Conservation (phyloP, 2,888 invertebrate genomes). For the Parnassius apollo region DNA sequence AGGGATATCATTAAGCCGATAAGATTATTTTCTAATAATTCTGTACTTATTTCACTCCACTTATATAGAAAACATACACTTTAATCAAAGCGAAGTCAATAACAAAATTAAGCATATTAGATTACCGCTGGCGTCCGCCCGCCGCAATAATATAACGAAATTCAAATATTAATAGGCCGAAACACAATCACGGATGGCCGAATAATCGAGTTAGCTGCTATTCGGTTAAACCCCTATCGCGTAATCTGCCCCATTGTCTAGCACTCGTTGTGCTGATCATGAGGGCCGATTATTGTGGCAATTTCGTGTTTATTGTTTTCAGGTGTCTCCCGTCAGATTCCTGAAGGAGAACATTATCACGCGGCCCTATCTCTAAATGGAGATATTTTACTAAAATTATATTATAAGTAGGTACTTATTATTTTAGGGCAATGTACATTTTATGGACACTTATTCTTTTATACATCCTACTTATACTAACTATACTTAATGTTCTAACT, state of each 20-base stretch:
- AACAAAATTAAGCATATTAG: constrained; percentile 61
- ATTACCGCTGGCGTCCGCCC: constrained; percentile 63
- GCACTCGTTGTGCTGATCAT: constrained; percentile 71
- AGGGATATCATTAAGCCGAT: too few species aligned
- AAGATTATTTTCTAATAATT: too few species aligned
- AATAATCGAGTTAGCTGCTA: constrained; percentile 80
- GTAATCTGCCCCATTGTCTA: constrained; percentile 77
- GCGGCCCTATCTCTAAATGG: constrained; percentile 47
- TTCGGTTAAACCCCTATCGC: constrained; percentile 78
- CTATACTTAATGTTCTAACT: too few species aligned
- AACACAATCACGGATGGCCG: constrained; percentile 79
- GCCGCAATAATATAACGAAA: constrained; percentile 78
- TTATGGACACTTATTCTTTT: too few species aligned
- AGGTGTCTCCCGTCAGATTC: constrained; percentile 64
- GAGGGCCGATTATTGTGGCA: constrained; percentile 78
- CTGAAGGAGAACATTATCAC: constrained; percentile 56
- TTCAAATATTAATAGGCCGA: constrained; percentile 79
- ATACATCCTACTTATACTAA: too few species aligned
- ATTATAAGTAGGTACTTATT: constrained; percentile 40
- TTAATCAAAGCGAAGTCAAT: constrained; percentile 64
- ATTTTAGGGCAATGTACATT: constrained; percentile 5
- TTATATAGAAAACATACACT: constrained; percentile 32
- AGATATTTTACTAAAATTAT: constrained; percentile 53
- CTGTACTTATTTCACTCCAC: too few species aligned
- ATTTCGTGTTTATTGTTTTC: constrained; percentile 77